Percentiles rank a stretch among this genome's conserved stretches.
These are phyloP conservation scores for Spatula clypeata DNA, from an alignment of 2,797 vertebrate species.

Conservation along the genomic window DNA sequence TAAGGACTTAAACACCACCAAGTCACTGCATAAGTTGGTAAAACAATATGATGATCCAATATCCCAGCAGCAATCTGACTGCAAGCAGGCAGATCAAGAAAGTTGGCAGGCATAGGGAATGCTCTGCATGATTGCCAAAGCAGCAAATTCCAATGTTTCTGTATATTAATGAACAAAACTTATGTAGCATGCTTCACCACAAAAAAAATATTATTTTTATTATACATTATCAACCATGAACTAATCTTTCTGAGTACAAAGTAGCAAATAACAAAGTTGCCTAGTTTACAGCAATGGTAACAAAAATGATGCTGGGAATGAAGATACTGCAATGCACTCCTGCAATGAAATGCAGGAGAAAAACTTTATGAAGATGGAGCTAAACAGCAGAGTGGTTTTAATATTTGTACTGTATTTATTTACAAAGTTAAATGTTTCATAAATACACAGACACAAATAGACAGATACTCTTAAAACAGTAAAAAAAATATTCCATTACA, in stretches of 20 bases:
- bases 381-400: constrained; percentile 29
- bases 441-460: constrained; percentile 36
- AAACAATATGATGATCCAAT: constrained; percentile 27
- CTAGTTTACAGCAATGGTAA: constrained; percentile 35
- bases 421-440: constrained; percentile 37
- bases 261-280: background rate
- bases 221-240: constrained; percentile 38
- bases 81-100: constrained; percentile 32
- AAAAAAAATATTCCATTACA: constrained; percentile 27
- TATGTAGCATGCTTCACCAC: background rate
- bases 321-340: constrained; percentile 8
- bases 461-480: constrained; percentile 11
- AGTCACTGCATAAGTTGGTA: background rate
- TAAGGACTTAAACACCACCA: background rate
- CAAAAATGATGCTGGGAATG: background rate
- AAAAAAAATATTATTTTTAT: constrained; percentile 31
- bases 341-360: constrained; percentile 35
- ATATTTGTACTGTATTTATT: constrained; percentile 47
- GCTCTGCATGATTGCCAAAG: background rate
- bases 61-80: constrained; percentile 32
- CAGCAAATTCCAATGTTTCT: background rate
- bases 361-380: background rate
- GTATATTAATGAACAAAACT: constrained; percentile 7
- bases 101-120: background rate
- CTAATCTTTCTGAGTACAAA: constrained; percentile 7